A percentile compares a stretch with the other conserved stretches of the same genome.
phyloP scores from a whole-genome alignment of 2,113 vertebrate genomes.

The Hyla sarda region DNA sequence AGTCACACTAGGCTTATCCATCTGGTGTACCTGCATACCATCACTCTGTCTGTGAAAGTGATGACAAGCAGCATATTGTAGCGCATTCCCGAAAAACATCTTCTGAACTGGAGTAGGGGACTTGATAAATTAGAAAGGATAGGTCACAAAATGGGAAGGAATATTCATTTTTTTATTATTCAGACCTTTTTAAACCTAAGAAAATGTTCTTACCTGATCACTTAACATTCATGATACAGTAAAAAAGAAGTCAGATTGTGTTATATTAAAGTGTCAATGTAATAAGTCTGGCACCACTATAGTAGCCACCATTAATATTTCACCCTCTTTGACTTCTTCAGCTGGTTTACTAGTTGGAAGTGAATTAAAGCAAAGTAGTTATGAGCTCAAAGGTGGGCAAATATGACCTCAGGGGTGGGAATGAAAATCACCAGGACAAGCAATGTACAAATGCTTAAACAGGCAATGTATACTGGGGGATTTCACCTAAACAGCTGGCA shows the following conservation, averaged over 20 bases:
- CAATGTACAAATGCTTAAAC: too few species aligned
- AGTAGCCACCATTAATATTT: not conserved
- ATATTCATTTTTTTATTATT: not conserved
- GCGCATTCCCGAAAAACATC: slow-evolving; percentile 75
- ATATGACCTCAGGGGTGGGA: too few species aligned
- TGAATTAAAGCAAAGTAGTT: not conserved
- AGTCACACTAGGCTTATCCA: slow-evolving; percentile 92
- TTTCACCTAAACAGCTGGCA: too few species aligned
- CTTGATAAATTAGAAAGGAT: slow-evolving; percentile 68
- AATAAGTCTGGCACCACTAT: not conserved
- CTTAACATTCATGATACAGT: not conserved
- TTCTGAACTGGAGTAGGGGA: slow-evolving; percentile 68
- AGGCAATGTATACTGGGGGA: too few species aligned
- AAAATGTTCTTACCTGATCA: not conserved
- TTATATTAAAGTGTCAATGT: not conserved
- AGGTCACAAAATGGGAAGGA: slow-evolving; percentile 15
- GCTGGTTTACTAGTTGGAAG: not conserved
- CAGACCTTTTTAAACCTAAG: not conserved
- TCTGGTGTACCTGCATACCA: slow-evolving; percentile 85
- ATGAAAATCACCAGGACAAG: too few species aligned
- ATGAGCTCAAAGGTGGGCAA: not conserved
- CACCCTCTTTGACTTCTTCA: not conserved
- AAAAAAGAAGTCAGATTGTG: too few species aligned
- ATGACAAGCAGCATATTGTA: slow-evolving; percentile 83
- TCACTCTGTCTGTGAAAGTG: slow-evolving; percentile 80